phyloP scores from a whole-genome alignment of 2,797 vertebrate species.

The Crenuchus spilurus region DNA sequence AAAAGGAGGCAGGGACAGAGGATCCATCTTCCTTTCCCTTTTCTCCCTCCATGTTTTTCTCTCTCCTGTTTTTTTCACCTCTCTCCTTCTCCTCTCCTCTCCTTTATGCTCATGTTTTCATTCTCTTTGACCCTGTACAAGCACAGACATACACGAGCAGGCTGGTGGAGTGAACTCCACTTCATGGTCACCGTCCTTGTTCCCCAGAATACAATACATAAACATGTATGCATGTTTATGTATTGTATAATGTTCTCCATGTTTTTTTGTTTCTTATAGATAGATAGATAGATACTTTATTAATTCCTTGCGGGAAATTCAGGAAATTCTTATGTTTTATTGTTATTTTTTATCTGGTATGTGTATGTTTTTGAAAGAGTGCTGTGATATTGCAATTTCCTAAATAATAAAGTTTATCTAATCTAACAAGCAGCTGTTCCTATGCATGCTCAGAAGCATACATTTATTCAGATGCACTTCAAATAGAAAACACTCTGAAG shows the following conservation, averaged over 20 bases:
- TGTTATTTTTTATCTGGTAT: too few relatives aligned
- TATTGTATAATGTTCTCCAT: too few relatives aligned
- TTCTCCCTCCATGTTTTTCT: conserved; percentile 56
- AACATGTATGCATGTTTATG: too few relatives aligned
- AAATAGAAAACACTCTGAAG: neutral
- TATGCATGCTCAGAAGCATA: conserved; percentile 5
- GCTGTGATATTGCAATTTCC: too few relatives aligned
- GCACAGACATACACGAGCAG: conserved; percentile 44
- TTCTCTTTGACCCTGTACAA: conserved; percentile 53
- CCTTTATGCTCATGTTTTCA: conserved; percentile 13
- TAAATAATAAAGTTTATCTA: too few relatives aligned
- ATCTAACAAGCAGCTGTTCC: neutral
- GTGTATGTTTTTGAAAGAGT: too few relatives aligned
- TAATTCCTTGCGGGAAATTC: too few relatives aligned
- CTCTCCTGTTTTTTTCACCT: conserved; percentile 25
- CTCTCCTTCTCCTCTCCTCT: conserved; percentile 28
- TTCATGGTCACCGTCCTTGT: conserved; percentile 21
- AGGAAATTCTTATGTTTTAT: too few relatives aligned
- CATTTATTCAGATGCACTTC: neutral
- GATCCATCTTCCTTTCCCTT: conserved; percentile 86
- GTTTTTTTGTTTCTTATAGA: too few relatives aligned
- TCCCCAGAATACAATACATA: conserved; percentile 8
- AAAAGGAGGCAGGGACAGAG: conserved; percentile 74
- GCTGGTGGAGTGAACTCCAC: conserved; percentile 24
- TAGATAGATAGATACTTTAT: too few relatives aligned